These are phyloP conservation scores for Mus spicilegus DNA, from an alignment of 2,113 vertebrate genomes.

Conservation along the genomic window DNA sequence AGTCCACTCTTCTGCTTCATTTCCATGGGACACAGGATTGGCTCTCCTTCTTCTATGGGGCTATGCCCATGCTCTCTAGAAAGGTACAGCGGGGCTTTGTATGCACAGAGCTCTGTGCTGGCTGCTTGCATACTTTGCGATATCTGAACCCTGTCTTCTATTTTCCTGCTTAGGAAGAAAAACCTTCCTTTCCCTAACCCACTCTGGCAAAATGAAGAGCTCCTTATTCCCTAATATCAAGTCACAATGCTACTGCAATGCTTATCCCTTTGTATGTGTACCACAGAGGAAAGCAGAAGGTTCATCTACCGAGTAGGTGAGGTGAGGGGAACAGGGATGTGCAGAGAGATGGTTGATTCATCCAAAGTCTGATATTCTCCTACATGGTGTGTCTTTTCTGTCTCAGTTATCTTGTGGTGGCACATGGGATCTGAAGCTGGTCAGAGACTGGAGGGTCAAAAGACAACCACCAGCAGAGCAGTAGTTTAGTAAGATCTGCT, in stretches of 20 bases:
- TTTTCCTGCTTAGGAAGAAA: background rate
- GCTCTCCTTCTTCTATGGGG: background rate
- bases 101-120: background rate
- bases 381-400: background rate
- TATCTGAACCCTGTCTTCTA: background rate
- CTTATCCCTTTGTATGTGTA: background rate
- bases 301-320: background rate
- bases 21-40: background rate
- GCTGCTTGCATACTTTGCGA: background rate
- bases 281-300: no score
- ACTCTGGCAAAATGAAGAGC: background rate
- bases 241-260: background rate
- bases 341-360: background rate
- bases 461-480: background rate
- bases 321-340: background rate
- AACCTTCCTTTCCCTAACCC: background rate
- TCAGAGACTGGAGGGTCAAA: background rate
- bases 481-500: background rate
- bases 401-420: background rate
- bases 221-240: background rate
- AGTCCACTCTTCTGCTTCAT: background rate
- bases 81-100: background rate
- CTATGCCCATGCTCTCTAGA: background rate
- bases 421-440: background rate
- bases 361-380: background rate